Evolutionary conservation across 53 echinoderm and acorn worm species (phyloP).

Genomic region (Luidia sarsii): DNA sequence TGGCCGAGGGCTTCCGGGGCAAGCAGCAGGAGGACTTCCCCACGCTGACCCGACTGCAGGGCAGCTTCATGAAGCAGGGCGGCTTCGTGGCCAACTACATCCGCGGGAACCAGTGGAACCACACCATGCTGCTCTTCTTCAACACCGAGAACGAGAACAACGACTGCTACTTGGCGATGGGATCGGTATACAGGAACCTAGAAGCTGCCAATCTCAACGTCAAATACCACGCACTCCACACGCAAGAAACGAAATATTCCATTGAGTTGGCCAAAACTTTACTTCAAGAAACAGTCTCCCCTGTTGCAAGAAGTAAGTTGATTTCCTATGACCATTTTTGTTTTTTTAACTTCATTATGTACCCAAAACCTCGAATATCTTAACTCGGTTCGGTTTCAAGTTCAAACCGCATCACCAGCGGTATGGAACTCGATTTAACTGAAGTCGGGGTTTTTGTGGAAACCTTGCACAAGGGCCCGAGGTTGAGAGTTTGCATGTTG

Average conservation of each 20-base stretch:
- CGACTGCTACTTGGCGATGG: conserved; percentile 50
- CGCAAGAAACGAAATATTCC: neutral
- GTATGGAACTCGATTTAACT: no score
- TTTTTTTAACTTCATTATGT: neutral
- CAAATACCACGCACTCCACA: neutral
- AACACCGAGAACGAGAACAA: conserved; percentile 54
- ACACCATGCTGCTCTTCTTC: conserved; percentile 62
- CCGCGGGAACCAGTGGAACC: conserved; percentile 39
- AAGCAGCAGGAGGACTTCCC: conserved; percentile 24
- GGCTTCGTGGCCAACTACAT: conserved; percentile 38
- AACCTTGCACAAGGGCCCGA: no score
- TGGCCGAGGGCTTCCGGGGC: conserved; percentile 53
- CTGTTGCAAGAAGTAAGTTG: conserved; percentile 53
- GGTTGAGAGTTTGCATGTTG: no score
- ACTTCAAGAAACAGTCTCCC: conserved; percentile 15
- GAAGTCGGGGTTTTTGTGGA: no score
- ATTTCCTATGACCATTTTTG: neutral
- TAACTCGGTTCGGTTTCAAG: no score
- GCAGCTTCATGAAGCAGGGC: conserved; percentile 68
- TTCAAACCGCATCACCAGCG: no score
- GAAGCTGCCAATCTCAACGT: neutral
- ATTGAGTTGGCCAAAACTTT: neutral
- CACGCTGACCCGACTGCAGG: conserved; percentile 69
- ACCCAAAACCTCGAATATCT: neutral
- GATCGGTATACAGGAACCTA: conserved; percentile 22